Evolutionary conservation across 2,797 vertebrate species (phyloP).

Genomic region (Geotria australis): DNA sequence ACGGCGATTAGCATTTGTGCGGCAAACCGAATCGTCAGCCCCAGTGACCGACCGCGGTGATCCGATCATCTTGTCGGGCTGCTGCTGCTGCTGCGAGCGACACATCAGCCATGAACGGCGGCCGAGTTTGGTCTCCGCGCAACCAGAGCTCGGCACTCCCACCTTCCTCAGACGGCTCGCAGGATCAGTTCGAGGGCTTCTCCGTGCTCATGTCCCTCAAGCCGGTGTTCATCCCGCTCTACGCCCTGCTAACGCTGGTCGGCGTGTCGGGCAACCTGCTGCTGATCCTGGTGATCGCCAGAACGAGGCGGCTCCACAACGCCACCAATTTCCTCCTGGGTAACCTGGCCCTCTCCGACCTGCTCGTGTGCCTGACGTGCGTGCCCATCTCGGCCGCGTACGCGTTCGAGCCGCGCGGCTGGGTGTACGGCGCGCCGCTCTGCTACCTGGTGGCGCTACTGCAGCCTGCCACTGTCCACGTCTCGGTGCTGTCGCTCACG

Average conservation of each 20-base stretch:
- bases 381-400: slow-evolving; percentile 39
- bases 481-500: slow-evolving; percentile 40
- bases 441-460: slow-evolving; percentile 33
- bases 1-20: no score
- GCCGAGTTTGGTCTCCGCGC: no score
- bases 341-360: slow-evolving; percentile 33
- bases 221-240: slow-evolving; percentile 38
- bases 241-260: slow-evolving; percentile 21
- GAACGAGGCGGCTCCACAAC: slow-evolving; percentile 40
- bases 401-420: slow-evolving; percentile 31
- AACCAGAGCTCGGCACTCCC: no score
- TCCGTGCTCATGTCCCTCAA: slow-evolving; percentile 32
- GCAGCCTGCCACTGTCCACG: slow-evolving; percentile 34
- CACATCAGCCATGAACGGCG: no score
- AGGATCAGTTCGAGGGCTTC: slow-evolving; percentile 19
- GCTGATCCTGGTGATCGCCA: slow-evolving; percentile 31
- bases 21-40: no score
- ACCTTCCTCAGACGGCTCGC: neutral
- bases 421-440: slow-evolving; percentile 38
- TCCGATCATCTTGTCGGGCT: no score
- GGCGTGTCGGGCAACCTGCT: slow-evolving; percentile 37
- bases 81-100: no score
- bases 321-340: slow-evolving; percentile 52
- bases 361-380: slow-evolving; percentile 43
- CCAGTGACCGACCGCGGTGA: no score